These are phyloP conservation scores for Danionella cerebrum DNA, from an alignment of 2,113 vertebrate genomes.

Conservation along the genomic window DNA sequence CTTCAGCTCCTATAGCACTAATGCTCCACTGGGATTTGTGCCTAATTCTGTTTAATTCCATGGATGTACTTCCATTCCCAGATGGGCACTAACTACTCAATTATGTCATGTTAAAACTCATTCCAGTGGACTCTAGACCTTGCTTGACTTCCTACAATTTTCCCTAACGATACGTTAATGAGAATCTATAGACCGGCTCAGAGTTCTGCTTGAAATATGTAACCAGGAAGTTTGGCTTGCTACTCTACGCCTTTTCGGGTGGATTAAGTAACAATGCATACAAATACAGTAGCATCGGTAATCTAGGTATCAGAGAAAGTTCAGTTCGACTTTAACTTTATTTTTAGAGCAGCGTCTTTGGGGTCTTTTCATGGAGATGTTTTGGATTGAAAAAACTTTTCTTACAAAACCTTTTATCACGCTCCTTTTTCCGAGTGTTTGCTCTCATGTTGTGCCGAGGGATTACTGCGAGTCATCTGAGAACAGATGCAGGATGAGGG, in stretches of 20 bases:
- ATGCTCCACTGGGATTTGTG: constrained; percentile 48
- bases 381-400: not conserved
- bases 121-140: constrained; percentile 31
- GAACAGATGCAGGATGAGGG: not conserved
- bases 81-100: constrained; percentile 53
- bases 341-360: constrained; percentile 11
- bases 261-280: not conserved
- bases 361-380: not conserved
- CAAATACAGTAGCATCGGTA: not conserved
- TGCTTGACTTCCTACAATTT: constrained; percentile 14
- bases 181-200: constrained; percentile 3
- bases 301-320: constrained; percentile 2
- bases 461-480: constrained; percentile 33
- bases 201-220: not conserved
- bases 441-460: constrained; percentile 18
- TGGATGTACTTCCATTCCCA: constrained; percentile 57
- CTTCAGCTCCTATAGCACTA: constrained; percentile 17
- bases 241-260: not conserved
- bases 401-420: constrained; percentile 28
- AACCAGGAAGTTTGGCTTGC: not conserved
- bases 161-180: constrained; percentile 23
- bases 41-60: constrained; percentile 63
- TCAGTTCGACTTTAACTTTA: constrained; percentile 1
- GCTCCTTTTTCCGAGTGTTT: constrained; percentile 1
- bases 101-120: constrained; percentile 54